Percentiles rank a stretch among this genome's conserved stretches.
Evolutionary conservation across 2,113 vertebrate genomes (phyloP).

Genomic region (Eubucco bourcierii): DNA sequence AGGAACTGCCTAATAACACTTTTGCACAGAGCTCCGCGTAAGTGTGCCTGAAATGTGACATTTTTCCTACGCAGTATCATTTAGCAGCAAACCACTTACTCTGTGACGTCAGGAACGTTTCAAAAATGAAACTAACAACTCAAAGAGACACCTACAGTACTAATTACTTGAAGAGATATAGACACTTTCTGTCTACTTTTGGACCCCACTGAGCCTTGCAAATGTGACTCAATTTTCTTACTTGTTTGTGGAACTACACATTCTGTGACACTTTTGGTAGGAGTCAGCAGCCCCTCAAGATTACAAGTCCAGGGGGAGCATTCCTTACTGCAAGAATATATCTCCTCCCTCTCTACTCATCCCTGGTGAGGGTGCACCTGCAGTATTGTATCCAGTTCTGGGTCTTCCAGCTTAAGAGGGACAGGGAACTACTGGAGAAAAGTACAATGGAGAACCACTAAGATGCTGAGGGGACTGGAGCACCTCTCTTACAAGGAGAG

Average conservation of each 20-base stretch:
- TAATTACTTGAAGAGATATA: not conserved
- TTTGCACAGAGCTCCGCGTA: not conserved
- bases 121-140: not conserved
- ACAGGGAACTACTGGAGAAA: too few relatives aligned
- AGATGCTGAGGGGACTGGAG: too few relatives aligned
- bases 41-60: not conserved
- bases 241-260: not conserved
- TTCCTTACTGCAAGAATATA: not conserved
- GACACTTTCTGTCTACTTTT: not conserved
- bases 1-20: not conserved
- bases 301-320: not conserved
- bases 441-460: too few relatives aligned
- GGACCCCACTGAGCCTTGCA: not conserved
- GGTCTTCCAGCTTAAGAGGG: too few relatives aligned
- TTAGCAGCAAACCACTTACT: not conserved
- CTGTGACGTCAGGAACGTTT: not conserved
- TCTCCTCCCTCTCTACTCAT: not conserved
- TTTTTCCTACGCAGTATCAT: not conserved
- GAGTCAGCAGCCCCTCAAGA: not conserved
- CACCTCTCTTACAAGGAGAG: too few relatives aligned
- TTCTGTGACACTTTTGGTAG: not conserved
- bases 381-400: too few relatives aligned
- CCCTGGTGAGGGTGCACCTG: too few relatives aligned
- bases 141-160: not conserved
- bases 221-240: not conserved